A percentile compares a stretch with the other conserved stretches of the same genome.
Conservation (phyloP, 2,797 vertebrate species). For the Melanotaenia boesemani region DNA sequence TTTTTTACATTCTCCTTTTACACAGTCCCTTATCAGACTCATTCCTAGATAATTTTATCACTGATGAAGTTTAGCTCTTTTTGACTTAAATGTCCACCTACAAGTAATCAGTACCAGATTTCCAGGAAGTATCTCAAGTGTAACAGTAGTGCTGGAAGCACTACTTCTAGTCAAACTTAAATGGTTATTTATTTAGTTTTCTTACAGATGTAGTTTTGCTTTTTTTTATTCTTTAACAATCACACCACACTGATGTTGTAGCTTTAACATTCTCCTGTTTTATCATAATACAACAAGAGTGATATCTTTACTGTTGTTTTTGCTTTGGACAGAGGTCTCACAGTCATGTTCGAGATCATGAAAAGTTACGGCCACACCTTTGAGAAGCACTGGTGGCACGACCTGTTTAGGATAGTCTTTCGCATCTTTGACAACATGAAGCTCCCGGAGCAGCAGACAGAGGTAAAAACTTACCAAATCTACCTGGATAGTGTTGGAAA, state of each 20-base stretch:
- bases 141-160: too few species aligned
- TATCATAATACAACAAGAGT: not conserved
- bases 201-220: too few species aligned
- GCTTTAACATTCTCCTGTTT: not conserved
- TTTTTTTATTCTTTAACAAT: not conserved
- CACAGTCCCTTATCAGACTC: too few species aligned
- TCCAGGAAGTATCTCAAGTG: too few species aligned
- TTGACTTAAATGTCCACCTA: too few species aligned
- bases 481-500: not conserved
- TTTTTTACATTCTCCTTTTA: too few species aligned
- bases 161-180: too few species aligned
- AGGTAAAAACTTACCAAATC: constrained; percentile 77
- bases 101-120: not conserved
- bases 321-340: constrained; percentile 87
- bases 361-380: constrained; percentile 97
- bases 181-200: not conserved
- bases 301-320: not conserved
- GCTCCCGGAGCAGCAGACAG: constrained; percentile 95
- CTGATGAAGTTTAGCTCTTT: too few species aligned
- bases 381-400: constrained; percentile 98
- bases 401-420: constrained; percentile 96
- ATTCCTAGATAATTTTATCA: too few species aligned
- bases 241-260: not conserved
- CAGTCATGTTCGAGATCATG: constrained; percentile 99
- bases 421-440: constrained; percentile 99